These are phyloP conservation scores for Galeopsomyia nigrocyanea DNA, from an alignment of 2,888 invertebrate species.

Conservation along the genomic window DNA sequence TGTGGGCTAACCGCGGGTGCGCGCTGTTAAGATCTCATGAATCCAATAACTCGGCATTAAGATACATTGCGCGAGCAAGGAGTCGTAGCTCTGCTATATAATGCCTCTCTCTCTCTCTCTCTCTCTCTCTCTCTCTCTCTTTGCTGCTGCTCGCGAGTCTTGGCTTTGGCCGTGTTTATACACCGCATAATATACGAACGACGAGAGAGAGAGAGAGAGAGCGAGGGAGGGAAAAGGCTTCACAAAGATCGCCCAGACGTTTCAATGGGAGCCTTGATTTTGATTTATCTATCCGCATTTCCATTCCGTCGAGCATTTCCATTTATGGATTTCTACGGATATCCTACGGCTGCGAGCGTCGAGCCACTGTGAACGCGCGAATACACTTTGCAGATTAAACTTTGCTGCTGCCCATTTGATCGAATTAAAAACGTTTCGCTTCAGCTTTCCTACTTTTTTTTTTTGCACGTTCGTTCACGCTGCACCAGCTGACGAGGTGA, in stretches of 20 bases:
- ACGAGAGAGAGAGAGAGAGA: background rate
- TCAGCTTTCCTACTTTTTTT: too few relatives aligned
- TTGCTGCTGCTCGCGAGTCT: too few relatives aligned
- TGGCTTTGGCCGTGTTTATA: conserved; percentile 18
- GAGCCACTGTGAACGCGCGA: conserved; percentile 5
- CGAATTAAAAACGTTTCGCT: conserved; percentile 37
- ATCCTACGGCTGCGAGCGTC: conserved; percentile 21
- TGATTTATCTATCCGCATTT: conserved; percentile 53
- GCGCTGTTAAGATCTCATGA: conserved; percentile 43
- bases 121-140: too few relatives aligned
- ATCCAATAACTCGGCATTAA: conserved; percentile 46
- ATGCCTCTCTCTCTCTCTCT: too few relatives aligned
- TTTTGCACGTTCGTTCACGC: background rate
- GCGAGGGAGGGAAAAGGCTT: conserved; percentile 9
- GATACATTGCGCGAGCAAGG: conserved; percentile 25
- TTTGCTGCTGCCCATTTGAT: conserved; percentile 31
- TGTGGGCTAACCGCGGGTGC: conserved; percentile 7
- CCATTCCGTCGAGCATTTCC: conserved; percentile 46
- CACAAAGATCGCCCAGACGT: conserved; percentile 44
- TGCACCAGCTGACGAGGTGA: background rate
- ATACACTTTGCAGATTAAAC: conserved; percentile 41
- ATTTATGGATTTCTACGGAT: conserved; percentile 48
- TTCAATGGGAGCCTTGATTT: conserved; percentile 54
- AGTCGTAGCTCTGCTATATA: too few relatives aligned
- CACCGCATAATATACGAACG: conserved; percentile 23